Conservation (phyloP, 1,140 invertebrate genomes). For the Drosophila triauraria region DNA sequence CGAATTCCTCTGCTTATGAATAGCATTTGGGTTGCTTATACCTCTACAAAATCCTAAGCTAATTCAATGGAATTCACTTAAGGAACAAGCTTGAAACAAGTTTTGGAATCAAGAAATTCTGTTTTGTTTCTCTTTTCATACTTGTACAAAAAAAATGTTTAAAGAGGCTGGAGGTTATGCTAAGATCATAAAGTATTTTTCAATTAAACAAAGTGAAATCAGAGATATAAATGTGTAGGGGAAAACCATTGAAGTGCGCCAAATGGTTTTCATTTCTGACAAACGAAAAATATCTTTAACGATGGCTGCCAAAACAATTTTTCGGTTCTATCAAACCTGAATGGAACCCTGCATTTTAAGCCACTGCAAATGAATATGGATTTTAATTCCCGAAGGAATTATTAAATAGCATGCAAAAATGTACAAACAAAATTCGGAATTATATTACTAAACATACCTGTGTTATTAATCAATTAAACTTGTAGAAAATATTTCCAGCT, state of each 20-base stretch:
- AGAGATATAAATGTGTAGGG: constrained; percentile 1
- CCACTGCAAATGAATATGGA: constrained; percentile 7
- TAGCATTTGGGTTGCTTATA: neutral
- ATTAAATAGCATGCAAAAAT: neutral
- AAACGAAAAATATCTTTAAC: constrained; percentile 26
- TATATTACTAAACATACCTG: neutral
- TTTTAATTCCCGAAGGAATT: neutral
- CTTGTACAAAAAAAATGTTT: neutral
- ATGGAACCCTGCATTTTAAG: constrained; percentile 15
- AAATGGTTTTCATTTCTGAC: constrained; percentile 40
- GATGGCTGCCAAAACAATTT: constrained; percentile 10
- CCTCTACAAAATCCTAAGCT: neutral
- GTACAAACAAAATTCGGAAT: neutral
- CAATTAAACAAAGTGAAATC: constrained; percentile 17
- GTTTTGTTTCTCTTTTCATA: neutral
- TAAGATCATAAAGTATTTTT: constrained; percentile 32
- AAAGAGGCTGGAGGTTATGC: constrained; percentile 9
- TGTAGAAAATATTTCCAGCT: constrained; percentile 22
- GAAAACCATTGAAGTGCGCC: constrained; percentile 14
- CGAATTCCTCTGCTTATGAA: neutral
- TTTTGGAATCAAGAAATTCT: constrained; percentile 4
- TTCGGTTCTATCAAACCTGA: constrained; percentile 18
- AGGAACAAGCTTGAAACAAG: constrained; percentile 17
- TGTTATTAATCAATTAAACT: neutral
- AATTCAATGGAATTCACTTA: constrained; percentile 11